Evolutionary conservation across 2,888 invertebrate genomes (phyloP).

Genomic region (Tribolium freemani): DNA sequence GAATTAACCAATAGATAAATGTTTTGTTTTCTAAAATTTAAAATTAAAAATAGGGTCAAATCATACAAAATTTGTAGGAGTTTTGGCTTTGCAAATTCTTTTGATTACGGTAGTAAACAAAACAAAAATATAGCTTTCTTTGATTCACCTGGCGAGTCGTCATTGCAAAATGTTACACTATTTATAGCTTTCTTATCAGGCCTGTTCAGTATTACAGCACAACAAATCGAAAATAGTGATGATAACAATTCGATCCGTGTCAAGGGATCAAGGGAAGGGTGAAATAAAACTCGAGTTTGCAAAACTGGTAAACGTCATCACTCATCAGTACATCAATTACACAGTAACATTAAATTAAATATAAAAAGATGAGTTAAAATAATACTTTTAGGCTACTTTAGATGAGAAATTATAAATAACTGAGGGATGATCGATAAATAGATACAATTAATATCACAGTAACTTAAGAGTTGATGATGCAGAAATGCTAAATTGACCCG

Average conservation of each 20-base stretch:
- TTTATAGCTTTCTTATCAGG: background rate
- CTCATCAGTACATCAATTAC: conserved; percentile 37
- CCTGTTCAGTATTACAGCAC: background rate
- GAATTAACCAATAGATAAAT: too few relatives aligned
- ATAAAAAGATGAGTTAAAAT: conserved; percentile 49
- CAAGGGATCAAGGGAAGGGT: background rate
- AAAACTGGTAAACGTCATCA: conserved; percentile 36
- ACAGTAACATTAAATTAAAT: conserved; percentile 39
- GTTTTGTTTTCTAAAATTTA: too few relatives aligned
- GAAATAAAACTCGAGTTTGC: conserved; percentile 12
- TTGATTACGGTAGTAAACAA: too few relatives aligned
- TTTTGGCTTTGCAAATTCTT: too few relatives aligned
- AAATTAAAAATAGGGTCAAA: too few relatives aligned
- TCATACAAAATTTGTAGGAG: too few relatives aligned
- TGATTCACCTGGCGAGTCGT: too few relatives aligned
- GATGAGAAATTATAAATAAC: conserved; percentile 35
- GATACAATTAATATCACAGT: conserved; percentile 54
- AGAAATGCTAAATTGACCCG: conserved; percentile 63
- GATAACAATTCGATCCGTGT: background rate
- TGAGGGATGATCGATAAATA: conserved; percentile 38
- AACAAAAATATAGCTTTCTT: too few relatives aligned
- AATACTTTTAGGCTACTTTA: conserved; percentile 49
- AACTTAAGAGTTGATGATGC: conserved; percentile 49
- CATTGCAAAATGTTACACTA: background rate
- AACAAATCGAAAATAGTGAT: background rate